These are phyloP conservation scores for Neodontobutis hainanensis DNA, from an alignment of 2,113 vertebrate species.

Conservation along the genomic window DNA sequence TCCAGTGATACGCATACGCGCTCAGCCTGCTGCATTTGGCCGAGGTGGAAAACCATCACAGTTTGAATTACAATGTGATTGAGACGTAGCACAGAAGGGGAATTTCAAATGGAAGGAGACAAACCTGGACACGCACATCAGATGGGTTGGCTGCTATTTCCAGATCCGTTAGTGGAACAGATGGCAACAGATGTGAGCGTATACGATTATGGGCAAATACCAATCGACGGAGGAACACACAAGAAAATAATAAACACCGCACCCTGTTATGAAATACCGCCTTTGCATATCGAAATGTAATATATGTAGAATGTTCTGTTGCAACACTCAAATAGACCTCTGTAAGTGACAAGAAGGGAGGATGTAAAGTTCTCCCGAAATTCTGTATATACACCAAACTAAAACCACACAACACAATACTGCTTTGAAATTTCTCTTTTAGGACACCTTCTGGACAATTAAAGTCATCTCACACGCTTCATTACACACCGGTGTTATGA, in stretches of 20 bases:
- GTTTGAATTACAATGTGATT: conserved; percentile 48
- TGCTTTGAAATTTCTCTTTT: too few species aligned
- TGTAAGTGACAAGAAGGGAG: too few species aligned
- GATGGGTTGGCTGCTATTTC: conserved; percentile 11
- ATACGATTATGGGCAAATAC: background rate
- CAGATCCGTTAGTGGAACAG: conserved; percentile 8
- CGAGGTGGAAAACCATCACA: conserved; percentile 18
- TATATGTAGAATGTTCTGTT: too few species aligned
- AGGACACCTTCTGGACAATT: too few species aligned
- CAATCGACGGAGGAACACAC: background rate
- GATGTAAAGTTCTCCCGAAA: too few species aligned
- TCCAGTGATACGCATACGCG: background rate
- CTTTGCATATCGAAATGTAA: background rate
- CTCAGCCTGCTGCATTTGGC: conserved; percentile 8
- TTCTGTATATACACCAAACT: too few species aligned
- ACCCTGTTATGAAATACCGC: background rate
- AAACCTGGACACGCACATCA: background rate
- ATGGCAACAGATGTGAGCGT: conserved; percentile 4
- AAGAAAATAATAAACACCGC: background rate
- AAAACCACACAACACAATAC: too few species aligned
- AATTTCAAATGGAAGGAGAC: conserved; percentile 35
- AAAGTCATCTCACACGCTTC: too few species aligned
- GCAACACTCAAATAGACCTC: too few species aligned
- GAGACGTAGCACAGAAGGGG: conserved; percentile 36
- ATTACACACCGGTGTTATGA: too few species aligned